phyloP scores from a whole-genome alignment of 2,113 vertebrate species.

The Terrapene triunguis region DNA sequence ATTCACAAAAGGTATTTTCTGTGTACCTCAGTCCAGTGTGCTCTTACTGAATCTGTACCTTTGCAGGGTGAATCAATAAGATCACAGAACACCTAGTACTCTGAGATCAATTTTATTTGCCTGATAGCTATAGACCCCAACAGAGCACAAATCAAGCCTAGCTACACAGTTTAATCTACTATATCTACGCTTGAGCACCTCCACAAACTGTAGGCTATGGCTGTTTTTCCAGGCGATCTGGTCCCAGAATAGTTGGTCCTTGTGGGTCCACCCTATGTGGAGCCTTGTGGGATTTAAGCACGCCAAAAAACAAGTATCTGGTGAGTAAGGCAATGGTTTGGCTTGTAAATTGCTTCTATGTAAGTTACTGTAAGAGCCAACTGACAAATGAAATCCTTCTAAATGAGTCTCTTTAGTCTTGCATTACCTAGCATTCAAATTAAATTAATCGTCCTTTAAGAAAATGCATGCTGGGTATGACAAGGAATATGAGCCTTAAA shows the following conservation, averaged over 20 bases:
- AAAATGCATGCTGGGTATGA: background rate
- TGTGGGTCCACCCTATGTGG: rapidly evolving
- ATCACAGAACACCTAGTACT: background rate
- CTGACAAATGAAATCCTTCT: background rate
- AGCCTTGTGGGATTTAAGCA: background rate
- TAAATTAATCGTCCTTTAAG: constrained; percentile 32
- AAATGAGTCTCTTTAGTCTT: background rate
- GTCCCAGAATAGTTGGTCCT: background rate
- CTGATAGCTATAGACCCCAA: background rate
- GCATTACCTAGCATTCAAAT: background rate
- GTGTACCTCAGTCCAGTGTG: background rate
- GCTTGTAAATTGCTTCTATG: background rate
- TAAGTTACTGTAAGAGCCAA: background rate
- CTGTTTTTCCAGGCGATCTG: background rate
- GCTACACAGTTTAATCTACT: background rate
- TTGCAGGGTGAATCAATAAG: background rate
- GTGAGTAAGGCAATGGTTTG: background rate
- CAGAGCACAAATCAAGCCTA: background rate
- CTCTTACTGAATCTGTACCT: background rate
- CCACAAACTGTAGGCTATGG: background rate
- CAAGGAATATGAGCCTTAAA: background rate
- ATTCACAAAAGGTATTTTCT: background rate
- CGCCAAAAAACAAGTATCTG: background rate
- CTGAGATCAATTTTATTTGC: background rate
- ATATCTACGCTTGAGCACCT: background rate